Base-by-base conservation (phyloP, 1,140 invertebrate genomes). In the Ectropis grisescens region DNA sequence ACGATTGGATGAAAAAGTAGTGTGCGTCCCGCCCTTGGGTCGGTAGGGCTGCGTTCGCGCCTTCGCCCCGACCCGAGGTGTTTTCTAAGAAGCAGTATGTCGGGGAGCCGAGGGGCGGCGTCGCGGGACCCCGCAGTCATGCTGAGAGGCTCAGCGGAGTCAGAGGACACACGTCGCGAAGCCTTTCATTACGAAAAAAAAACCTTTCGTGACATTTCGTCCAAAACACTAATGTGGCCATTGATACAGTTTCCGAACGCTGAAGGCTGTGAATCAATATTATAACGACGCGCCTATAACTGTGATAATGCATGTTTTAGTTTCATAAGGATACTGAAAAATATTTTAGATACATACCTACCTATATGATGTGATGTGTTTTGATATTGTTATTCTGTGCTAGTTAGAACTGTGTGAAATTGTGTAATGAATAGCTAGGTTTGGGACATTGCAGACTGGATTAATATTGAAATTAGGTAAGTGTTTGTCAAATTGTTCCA, bases 91-190 rank as follows among this genome's bases (percentile, higher is more conserved):
- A 75, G 60, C 61, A 71, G 66, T 60, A 74, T 71, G 68, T 70
- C 67, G 67, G 67, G 60, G 51, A 54, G 41, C 32, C 58, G 59
- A 71, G 74, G 71, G 75, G 71, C 67, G 71, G 58, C 72, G 64
- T 61, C 59, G 70, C 75, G 70, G 75, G 75, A 68, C 68, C 64
- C 56, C 69, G 65, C 75, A 80, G 75, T 81, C 75, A 78, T 81
- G 75, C 75, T 81, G 75, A 66, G 75, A 62, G 33, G 48, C 64
- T 80, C 75, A 66, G 72, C 72, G 55, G 58, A 71, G 64, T 58
- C 60, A 61, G 61, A 56, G 75, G 70, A 62, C 59, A 57, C 66
- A 75, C 54, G 69, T 65, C 64, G 72, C 66, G 72, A 64, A 55
- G 38, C 50, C 44, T 69, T 64, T 65, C 60, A 41, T 47, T 55